These are phyloP conservation scores for Brachionus sp. DNA, from an alignment of 1,140 invertebrate genomes.

Conservation along the genomic window DNA sequence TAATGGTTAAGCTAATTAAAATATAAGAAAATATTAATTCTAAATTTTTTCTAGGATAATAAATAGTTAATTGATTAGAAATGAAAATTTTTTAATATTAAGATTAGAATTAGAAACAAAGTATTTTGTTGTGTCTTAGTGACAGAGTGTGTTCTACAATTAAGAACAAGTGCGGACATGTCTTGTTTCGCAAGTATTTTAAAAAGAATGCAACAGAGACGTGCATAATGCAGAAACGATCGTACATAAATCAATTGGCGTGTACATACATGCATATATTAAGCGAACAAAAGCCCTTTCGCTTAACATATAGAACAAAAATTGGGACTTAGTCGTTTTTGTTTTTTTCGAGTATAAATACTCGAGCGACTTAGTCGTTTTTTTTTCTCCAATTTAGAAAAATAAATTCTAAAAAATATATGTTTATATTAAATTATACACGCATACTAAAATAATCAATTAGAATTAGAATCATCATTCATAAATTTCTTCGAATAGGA, in stretches of 20 bases:
- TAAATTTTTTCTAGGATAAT: too few relatives aligned
- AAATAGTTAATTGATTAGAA: too few relatives aligned
- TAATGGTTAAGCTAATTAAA: too few relatives aligned
- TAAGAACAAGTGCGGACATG: neutral
- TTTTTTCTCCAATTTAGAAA: neutral
- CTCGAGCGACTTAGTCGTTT: constrained; percentile 32
- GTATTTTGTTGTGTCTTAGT: neutral
- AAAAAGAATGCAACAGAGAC: neutral
- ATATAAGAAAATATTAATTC: too few relatives aligned
- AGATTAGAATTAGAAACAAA: neutral
- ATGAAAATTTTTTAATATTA: too few relatives aligned
- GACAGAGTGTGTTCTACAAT: neutral
- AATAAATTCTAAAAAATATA: neutral
- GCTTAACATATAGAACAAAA: constrained; percentile 33
- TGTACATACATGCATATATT: neutral
- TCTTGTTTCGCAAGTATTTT: neutral
- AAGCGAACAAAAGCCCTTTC: neutral
- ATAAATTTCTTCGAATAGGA: neutral
- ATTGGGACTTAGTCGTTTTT: constrained; percentile 45
- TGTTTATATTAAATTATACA: neutral
- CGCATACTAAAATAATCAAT: neutral
- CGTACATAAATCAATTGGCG: neutral
- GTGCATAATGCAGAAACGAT: neutral
- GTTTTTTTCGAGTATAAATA: constrained; percentile 34
- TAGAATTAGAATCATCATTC: neutral